phyloP scores from a whole-genome alignment of 2,113 vertebrate genomes.

The Mixornis gularis region DNA sequence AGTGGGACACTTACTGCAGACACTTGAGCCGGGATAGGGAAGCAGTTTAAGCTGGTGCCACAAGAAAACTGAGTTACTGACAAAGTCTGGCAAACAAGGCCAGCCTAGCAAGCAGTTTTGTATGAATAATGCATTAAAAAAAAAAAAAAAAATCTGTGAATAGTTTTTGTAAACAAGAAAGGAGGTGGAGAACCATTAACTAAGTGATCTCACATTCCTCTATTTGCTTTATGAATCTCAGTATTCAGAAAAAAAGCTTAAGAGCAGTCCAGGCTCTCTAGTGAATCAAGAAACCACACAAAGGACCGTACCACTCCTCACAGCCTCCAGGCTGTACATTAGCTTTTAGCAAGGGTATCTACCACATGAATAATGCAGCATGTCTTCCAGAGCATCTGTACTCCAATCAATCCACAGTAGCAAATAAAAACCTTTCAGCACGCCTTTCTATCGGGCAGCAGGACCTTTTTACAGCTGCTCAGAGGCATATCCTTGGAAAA shows the following conservation, averaged over 20 bases:
- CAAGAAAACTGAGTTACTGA: not conserved
- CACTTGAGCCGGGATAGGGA: not conserved
- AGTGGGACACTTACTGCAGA: not conserved
- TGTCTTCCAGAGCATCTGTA: slow-evolving; percentile 39
- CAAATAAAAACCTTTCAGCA: slow-evolving; percentile 47
- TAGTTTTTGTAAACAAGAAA: slow-evolving; percentile 1
- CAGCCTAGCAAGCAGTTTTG: not conserved
- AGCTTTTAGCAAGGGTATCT: slow-evolving; percentile 52
- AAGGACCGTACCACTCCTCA: slow-evolving; percentile 12
- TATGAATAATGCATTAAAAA: not conserved
- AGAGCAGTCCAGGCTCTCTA: not conserved
- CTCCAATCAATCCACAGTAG: slow-evolving; percentile 18
- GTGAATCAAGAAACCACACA: slow-evolving; percentile 21
- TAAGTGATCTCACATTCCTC: not conserved
- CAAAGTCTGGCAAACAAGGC: not conserved
- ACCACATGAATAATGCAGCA: slow-evolving; percentile 55
- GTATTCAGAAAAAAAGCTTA: not conserved
- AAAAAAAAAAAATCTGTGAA: not conserved
- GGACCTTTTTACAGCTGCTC: slow-evolving; percentile 39
- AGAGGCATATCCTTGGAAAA: slow-evolving; percentile 14
- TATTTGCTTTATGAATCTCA: slow-evolving; percentile 14
- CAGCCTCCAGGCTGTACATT: slow-evolving; percentile 38
- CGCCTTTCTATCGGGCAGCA: not conserved
- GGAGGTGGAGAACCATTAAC: not conserved
- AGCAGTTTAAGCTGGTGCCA: not conserved